Evolutionary conservation across 2,888 invertebrate species (phyloP).

Genomic region (Nomada lathburiana): DNA sequence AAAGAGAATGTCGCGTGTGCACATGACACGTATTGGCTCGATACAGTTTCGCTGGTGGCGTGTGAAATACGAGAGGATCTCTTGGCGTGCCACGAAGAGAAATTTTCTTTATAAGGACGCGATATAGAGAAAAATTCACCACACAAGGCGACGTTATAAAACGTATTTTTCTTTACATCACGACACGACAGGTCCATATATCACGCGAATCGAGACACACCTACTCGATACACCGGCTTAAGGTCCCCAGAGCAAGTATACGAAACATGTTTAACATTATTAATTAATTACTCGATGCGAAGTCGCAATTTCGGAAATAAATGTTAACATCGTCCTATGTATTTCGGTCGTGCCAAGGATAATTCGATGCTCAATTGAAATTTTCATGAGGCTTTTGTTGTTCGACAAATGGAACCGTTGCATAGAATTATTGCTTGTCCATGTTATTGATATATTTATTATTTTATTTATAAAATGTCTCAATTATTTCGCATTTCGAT

Average conservation of each 20-base stretch:
- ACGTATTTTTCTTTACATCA: conserved; percentile 50
- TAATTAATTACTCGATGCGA: neutral
- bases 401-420: no score
- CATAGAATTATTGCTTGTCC: no score
- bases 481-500: no score
- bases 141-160: conserved; percentile 32
- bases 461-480: no score
- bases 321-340: neutral
- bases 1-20: neutral
- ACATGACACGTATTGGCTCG: conserved; percentile 19
- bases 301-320: neutral
- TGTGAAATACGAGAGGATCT: conserved; percentile 32
- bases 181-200: conserved; percentile 27
- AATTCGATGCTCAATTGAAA: no score
- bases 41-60: neutral
- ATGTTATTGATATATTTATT: no score
- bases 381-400: no score
- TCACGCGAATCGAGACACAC: conserved; percentile 15
- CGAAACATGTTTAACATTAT: neutral
- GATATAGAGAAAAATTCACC: conserved; percentile 27
- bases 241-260: neutral
- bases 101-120: conserved; percentile 32
- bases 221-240: conserved; percentile 6
- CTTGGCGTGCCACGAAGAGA: conserved; percentile 23
- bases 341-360: no score